Percentiles rank a stretch among this genome's conserved stretches.
Conservation (phyloP, 2,797 vertebrate genomes). For the Notamacropus eugenii region DNA sequence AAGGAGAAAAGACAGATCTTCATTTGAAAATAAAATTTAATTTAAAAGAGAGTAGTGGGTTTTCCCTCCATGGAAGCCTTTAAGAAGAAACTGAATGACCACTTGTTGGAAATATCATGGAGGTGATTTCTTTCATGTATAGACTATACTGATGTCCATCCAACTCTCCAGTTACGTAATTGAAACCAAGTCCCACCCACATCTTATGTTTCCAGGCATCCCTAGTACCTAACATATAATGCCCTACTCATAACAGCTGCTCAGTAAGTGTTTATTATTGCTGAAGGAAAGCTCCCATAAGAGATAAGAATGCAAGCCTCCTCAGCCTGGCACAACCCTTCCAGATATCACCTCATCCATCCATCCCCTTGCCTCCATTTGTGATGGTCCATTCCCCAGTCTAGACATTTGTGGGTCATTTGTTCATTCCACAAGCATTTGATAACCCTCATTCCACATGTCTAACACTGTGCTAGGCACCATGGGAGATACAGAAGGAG, state of each 20-base stretch:
- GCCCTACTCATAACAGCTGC: neutral
- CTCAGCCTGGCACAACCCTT: neutral
- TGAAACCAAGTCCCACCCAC: neutral
- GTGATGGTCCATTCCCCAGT: neutral
- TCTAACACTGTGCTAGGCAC: neutral
- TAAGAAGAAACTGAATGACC: neutral
- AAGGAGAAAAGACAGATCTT: neutral
- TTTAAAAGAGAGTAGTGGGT: neutral
- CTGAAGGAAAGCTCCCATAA: neutral
- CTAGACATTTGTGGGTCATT: neutral
- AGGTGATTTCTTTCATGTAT: neutral
- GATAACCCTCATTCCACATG: neutral
- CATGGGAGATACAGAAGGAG: neutral
- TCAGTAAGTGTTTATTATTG: neutral
- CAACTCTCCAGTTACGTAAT: neutral
- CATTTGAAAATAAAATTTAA: neutral
- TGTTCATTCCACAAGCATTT: neutral
- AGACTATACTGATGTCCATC: neutral
- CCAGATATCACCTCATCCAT: conserved; percentile 5
- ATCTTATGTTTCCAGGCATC: neutral
- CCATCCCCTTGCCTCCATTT: neutral
- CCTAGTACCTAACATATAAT: neutral
- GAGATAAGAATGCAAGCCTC: neutral
- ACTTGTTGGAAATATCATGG: neutral
- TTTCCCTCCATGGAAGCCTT: neutral